Evolutionary conservation across 2,113 vertebrate genomes (phyloP), one percentile per base, ranked within the genome.

Genomic region (Tachuris rubrigastra): DNA sequence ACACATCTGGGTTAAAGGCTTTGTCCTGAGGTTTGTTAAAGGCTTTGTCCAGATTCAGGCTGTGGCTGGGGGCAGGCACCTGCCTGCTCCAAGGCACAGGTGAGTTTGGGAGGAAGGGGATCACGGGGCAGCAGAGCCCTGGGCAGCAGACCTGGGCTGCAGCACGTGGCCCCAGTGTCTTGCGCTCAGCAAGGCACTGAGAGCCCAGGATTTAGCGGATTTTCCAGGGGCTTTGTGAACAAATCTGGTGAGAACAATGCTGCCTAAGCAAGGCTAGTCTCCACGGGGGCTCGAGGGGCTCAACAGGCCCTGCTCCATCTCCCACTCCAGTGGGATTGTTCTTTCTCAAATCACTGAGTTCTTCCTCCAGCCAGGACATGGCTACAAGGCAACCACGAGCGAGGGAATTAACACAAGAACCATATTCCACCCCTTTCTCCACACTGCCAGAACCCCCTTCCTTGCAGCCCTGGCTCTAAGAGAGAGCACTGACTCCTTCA

Each of bases 1-100:
- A 98, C 98, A 97, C 97, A 97, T 98, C 97, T 98, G 98, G 93
- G 96, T 95, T 85, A 86, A 96, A 90, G 55, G 59, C 62, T 83
- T 78, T 87, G 89, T 95, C 92, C 87, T 52, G 30, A 94, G 92
- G 87, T 78, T 79, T n/a, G 96, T 95, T 85, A 86, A 96, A 90
- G 55, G 59, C 62, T 83, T 78, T 87, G 89, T 95, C 28, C 42
- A 47, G 82, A 67, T 49, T 24, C 7, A 28, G 62, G 6, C 49
- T 11, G 31, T 0, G 39, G 41, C 69, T 86, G 63, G 41, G 81
- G 69, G 39, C 42, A 39, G 37, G 30, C 33, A 33, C 58, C 53
- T 12, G 52, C 71, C 62, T 44, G 42, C 67, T 76, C 53, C 65
- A n/a, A 55, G 58, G 74, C 52, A 33, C 24, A 47, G 42, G 15